Base-by-base conservation (phyloP, 1,140 invertebrate species). In the Aphelinus atriplicis region DNA sequence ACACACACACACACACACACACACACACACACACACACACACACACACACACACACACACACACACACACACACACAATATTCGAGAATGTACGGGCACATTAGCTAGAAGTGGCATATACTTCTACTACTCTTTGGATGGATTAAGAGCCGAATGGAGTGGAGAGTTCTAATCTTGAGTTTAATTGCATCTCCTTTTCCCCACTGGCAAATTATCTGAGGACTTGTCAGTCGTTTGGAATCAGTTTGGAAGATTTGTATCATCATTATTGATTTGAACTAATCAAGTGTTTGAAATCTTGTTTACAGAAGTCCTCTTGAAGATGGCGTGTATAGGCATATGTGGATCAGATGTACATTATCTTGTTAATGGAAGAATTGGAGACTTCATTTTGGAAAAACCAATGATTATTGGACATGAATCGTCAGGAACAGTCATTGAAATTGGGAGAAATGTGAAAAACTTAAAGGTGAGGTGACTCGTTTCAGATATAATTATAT, bases 341-440 rank as follows among this genome's bases (percentile, higher is more conserved):
- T 99, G 97, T 86, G 97, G 97, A 0, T 98, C 96, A 1, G 97
- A 98, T 87, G 95, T 98, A 3, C 95, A 97, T 84, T 98, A 98
- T 88, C 92, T 96, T 85, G 91, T 92, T 3, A 83, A 92, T 77
- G 97, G 97, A 10, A 82, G 90, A 43, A 97, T 97, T 83, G 96
- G 94, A 0, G 90, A 93, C 79, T 97, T 96, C 82, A 88, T 96
- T 9, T 89, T 97, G 0, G 90, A 92, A 63, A 87, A 92, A 77
- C 95, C 96, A 9, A 97, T 97, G 95, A 90, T 97, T 58, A 93
- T 97, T 80, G 96, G 96, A 0, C 96, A 97, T 83, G 96, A 97
- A 88, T 91, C 95, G 2, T 92, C 95, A 2, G 96, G 95, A 10
- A 90, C 91, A 46, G 93, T 96, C 9, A 89, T 88, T 1, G 90